Base-by-base conservation (phyloP, 92 coral and sea anemone genomes). In the Zoanthus gigantus region DNA sequence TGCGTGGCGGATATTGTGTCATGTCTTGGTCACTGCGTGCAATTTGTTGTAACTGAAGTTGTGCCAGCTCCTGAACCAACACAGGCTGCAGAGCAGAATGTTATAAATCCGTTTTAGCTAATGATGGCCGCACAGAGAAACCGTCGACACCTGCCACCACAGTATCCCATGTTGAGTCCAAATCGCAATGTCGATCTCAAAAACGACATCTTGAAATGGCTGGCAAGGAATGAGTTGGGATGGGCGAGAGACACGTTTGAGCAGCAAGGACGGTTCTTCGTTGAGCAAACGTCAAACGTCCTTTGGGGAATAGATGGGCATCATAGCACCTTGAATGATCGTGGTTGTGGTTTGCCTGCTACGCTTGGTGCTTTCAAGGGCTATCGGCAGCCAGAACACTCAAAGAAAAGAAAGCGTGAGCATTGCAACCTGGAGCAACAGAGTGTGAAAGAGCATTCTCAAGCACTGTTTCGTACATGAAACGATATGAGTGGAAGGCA, bases 141-240 rank as follows among this genome's bases (percentile, higher is more conserved):
- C 89, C 61, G 82, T 60, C 68, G 34, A 84, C 28, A 53, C 56
- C 46, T 83, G n/a, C 88, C 85, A 7, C 14, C 11, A 7, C 87
- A 48, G 71, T 87, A 69, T 72, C 79, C 83, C 72, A 88, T 77
- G 18, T 53, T 79, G 16, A 83, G 68, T 66, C 56, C 54, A 60
- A 89, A 84, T 17, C n/a, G 75, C 23, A 91, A 88, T 86, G 67
- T 88, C 23, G 88, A 79, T 30, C 78, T 91, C 12, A 87, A 91
- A 81, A 91, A 91, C 61, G 93, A 91, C 67, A 91, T 91, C n/a
- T 83, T 91, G 78, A 83, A 79, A 82, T 91, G 93, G 93, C 86
- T 88, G 87, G 91, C 56, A 72, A 87, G 32, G 82, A 91, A 91
- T 60, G 93, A 87, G 91, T 76, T 91, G 56, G 89, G 93, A 15